phyloP scores from a whole-genome alignment of 2,113 vertebrate genomes.

The Oryzias celebensis region DNA sequence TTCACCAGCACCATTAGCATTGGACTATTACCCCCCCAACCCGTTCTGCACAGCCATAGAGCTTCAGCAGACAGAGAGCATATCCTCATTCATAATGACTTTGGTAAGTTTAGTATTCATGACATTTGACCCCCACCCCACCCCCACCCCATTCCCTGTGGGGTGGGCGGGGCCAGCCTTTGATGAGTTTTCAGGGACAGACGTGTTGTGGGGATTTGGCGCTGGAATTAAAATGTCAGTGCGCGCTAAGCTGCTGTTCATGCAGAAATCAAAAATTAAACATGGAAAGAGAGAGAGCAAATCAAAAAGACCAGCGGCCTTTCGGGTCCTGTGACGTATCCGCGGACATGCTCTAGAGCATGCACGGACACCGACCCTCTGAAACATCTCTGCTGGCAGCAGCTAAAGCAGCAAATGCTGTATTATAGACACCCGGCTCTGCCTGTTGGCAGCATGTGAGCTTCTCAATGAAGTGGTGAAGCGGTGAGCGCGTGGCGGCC shows the following conservation, averaged over 20 bases:
- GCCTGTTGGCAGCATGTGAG: conserved; percentile 6
- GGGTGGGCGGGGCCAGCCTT: conserved; percentile 45
- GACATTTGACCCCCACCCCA: conserved; percentile 14
- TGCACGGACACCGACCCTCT: conserved; percentile 36
- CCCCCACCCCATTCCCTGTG: conserved; percentile 4
- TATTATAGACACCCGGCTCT: neutral
- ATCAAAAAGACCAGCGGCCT: conserved; percentile 28
- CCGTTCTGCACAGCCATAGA: conserved; percentile 43
- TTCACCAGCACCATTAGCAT: conserved; percentile 31
- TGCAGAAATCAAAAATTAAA: conserved; percentile 36
- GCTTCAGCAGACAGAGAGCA: neutral
- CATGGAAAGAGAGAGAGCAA: conserved; percentile 27
- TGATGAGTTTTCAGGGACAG: conserved; percentile 67
- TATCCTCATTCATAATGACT: no score
- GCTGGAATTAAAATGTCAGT: conserved; percentile 71
- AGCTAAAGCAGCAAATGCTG: conserved; percentile 19
- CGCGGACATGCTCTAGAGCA: conserved; percentile 21
- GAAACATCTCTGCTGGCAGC: conserved; percentile 27
- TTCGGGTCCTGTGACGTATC: conserved; percentile 35
- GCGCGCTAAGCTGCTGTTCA: conserved; percentile 65
- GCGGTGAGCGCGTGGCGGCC: conserved; percentile 1
- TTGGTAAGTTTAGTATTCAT: no score
- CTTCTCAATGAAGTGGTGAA: conserved; percentile 43
- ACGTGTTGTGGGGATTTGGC: conserved; percentile 68
- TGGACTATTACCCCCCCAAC: conserved; percentile 15